Conservation (phyloP, 2,113 vertebrate genomes). For the Cyanocitta stelleri region DNA sequence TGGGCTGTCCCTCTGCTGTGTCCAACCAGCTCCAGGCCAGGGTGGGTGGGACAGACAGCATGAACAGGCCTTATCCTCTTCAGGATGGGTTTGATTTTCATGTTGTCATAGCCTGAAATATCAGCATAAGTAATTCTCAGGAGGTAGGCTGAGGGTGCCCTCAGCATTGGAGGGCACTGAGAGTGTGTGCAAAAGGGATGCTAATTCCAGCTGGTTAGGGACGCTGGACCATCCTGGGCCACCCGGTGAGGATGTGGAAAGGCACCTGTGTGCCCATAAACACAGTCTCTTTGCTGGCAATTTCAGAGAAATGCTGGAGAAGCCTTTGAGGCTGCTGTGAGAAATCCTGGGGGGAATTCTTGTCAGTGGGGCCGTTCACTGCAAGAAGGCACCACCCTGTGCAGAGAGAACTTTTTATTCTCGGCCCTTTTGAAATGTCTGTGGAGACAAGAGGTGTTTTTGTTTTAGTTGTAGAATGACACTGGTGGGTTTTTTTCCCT, state of each 20-base stretch:
- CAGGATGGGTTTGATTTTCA: neutral
- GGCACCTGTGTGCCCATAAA: neutral
- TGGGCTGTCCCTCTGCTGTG: neutral
- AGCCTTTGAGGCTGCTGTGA: neutral
- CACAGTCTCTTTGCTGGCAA: neutral
- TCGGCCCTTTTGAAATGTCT: neutral
- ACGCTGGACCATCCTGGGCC: neutral
- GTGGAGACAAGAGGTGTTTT: neutral
- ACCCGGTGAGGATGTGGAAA: neutral
- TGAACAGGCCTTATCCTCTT: accelerated
- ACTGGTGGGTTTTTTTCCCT: neutral
- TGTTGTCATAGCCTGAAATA: neutral
- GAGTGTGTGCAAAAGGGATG: neutral
- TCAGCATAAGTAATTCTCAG: neutral
- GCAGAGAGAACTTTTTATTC: neutral
- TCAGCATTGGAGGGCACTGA: accelerated
- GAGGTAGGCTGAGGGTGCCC: neutral
- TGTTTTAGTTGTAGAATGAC: neutral
- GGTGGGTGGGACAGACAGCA: accelerated
- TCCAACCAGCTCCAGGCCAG: neutral
- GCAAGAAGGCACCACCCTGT: neutral
- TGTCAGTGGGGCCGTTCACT: neutral
- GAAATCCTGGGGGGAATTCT: neutral
- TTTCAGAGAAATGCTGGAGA: neutral
- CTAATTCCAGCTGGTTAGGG: neutral